phyloP scores from a whole-genome alignment of 1,140 invertebrate species.

The Drosophila lowei region DNA sequence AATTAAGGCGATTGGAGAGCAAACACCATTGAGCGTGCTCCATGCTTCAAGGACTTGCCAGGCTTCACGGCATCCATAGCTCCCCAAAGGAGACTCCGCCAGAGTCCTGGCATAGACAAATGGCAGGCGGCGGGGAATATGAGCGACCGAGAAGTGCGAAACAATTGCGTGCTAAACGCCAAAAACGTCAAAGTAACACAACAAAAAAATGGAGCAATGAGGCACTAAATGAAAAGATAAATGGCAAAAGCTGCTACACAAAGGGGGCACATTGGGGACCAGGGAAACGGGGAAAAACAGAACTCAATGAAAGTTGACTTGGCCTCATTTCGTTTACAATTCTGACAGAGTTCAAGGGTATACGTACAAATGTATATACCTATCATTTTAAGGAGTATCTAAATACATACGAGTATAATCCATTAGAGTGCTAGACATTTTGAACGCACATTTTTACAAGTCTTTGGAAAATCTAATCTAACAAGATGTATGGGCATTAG shows the following conservation, averaged over 20 bases:
- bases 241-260: constrained; percentile 42
- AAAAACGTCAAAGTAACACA: constrained; percentile 70
- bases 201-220: constrained; percentile 47
- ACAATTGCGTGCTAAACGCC: constrained; percentile 80
- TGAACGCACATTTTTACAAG: too few species aligned
- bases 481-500: too few species aligned
- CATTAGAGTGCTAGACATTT: too few species aligned
- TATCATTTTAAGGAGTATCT: not conserved
- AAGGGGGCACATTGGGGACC: constrained; percentile 3
- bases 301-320: constrained; percentile 21
- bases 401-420: too few species aligned
- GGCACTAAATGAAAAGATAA: constrained; percentile 72
- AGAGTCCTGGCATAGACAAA: constrained; percentile 41
- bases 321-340: constrained; percentile 8
- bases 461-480: too few species aligned
- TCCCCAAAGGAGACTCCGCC: not conserved
- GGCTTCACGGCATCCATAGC: constrained; percentile 10
- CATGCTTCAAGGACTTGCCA: constrained; percentile 45
- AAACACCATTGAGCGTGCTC: constrained; percentile 59
- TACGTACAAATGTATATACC: too few species aligned
- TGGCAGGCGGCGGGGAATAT: constrained; percentile 49
- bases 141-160: constrained; percentile 49
- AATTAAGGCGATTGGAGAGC: constrained; percentile 55
- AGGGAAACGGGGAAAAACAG: constrained; percentile 1
- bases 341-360: constrained; percentile 9